phyloP scores from a whole-genome alignment of 2,888 invertebrate genomes.

The Auanema freiburgensis region DNA sequence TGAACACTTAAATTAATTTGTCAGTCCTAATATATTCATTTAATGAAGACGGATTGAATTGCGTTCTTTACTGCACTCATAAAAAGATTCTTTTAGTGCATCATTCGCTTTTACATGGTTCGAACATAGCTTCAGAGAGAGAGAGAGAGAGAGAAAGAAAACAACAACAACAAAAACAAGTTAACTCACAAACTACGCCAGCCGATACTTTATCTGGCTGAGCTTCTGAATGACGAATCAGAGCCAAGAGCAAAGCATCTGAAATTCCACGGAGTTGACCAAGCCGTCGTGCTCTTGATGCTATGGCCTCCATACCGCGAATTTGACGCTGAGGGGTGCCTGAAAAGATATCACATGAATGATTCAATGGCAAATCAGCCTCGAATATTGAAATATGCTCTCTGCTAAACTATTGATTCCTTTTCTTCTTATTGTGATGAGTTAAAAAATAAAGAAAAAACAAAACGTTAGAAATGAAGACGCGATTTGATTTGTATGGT shows the following conservation, averaged over 20 bases:
- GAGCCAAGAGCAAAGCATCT: constrained; percentile 48
- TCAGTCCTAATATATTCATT: constrained; percentile 6
- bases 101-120: no score
- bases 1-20: constrained; percentile 54
- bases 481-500: no score
- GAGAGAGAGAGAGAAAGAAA: constrained; percentile 1
- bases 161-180: constrained; percentile 4
- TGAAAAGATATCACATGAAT: constrained; percentile 6
- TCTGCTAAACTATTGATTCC: no score
- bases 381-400: no score
- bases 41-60: neutral
- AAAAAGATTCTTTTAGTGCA: neutral
- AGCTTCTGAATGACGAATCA: constrained; percentile 51
- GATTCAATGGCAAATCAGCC: no score
- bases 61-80: no score
- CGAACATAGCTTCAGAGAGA: neutral
- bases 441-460: no score
- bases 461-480: no score
- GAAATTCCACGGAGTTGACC: constrained; percentile 43
- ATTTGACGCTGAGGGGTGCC: constrained; percentile 13
- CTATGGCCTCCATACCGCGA: constrained; percentile 46
- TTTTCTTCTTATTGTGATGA: no score
- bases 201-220: constrained; percentile 50
- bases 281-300: constrained; percentile 45
- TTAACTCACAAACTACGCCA: constrained; percentile 57